phyloP scores from a whole-genome alignment of 2,113 vertebrate species.

The Phalacrocorax pelagicus region DNA sequence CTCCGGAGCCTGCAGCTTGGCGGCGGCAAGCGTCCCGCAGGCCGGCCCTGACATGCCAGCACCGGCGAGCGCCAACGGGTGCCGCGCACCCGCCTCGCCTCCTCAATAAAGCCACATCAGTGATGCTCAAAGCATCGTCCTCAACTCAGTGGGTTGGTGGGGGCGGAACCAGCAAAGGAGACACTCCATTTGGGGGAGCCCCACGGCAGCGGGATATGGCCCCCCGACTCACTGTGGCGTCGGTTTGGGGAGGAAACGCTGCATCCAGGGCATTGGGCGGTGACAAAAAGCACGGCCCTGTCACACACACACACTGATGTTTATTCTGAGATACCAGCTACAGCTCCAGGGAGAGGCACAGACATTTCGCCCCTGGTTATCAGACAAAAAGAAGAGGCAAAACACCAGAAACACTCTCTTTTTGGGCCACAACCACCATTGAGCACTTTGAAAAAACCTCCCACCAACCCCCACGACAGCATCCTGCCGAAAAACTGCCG shows the following conservation, averaged over 20 bases:
- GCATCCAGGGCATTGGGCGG: fast-evolving
- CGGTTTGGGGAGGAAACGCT: fast-evolving
- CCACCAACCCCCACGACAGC: fast-evolving
- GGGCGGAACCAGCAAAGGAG: background rate
- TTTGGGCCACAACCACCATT: fast-evolving
- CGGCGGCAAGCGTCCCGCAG: fast-evolving
- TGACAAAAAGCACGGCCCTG: fast-evolving
- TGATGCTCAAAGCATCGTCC: fast-evolving
- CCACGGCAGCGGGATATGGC: fast-evolving
- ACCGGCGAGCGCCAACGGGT: fast-evolving
- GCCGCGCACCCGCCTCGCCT: fast-evolving
- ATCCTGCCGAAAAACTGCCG: no score
- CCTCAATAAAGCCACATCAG: background rate
- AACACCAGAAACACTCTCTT: background rate
- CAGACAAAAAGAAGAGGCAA: background rate
- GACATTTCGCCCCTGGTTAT: background rate
- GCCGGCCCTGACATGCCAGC: fast-evolving
- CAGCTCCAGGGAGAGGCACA: background rate
- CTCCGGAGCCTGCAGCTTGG: fast-evolving
- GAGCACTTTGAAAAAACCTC: background rate
- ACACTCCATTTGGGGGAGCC: background rate
- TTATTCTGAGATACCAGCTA: constrained; percentile 10
- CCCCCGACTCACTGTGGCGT: fast-evolving
- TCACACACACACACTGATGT: background rate
- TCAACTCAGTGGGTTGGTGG: fast-evolving